These are phyloP conservation scores for Ptiloglossa arizonensis DNA, from an alignment of 1,140 invertebrate species.

Conservation along the genomic window DNA sequence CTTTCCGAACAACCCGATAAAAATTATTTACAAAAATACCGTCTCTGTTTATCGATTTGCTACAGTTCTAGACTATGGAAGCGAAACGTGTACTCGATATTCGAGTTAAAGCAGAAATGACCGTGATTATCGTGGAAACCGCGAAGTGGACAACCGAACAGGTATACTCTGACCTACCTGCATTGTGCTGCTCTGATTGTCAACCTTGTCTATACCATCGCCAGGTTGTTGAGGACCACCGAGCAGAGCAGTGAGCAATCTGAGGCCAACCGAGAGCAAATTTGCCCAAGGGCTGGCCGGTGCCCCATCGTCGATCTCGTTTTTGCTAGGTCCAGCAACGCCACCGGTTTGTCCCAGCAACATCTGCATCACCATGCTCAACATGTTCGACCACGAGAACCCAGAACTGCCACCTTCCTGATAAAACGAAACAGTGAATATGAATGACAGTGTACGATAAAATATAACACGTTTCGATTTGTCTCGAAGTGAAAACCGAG, in stretches of 20 bases:
- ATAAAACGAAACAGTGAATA: conserved; percentile 55
- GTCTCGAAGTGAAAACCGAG: not conserved
- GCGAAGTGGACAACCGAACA: not conserved
- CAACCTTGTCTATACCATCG: conserved; percentile 94
- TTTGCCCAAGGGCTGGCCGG: conserved; percentile 92
- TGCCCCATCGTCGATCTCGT: conserved; percentile 86
- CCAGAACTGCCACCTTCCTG: conserved; percentile 84
- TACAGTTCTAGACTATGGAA: no score
- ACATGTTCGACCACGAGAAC: conserved; percentile 93
- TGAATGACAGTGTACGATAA: no score
- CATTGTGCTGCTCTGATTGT: conserved; percentile 90
- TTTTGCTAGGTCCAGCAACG: conserved; percentile 89
- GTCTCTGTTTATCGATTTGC: no score
- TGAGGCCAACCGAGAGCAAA: conserved; percentile 89
- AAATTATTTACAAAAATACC: no score
- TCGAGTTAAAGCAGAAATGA: conserved; percentile 14
- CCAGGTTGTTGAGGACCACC: conserved; percentile 86
- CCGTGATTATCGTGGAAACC: not conserved
- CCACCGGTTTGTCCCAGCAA: conserved; percentile 85
- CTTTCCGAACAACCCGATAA: no score
- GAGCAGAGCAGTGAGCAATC: conserved; percentile 91
- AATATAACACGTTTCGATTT: no score
- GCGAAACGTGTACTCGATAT: no score
- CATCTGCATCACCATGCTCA: conserved; percentile 93
- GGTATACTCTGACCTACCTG: conserved; percentile 84